phyloP scores from a whole-genome alignment of 2,113 vertebrate genomes.

The Hippocampus comes region DNA sequence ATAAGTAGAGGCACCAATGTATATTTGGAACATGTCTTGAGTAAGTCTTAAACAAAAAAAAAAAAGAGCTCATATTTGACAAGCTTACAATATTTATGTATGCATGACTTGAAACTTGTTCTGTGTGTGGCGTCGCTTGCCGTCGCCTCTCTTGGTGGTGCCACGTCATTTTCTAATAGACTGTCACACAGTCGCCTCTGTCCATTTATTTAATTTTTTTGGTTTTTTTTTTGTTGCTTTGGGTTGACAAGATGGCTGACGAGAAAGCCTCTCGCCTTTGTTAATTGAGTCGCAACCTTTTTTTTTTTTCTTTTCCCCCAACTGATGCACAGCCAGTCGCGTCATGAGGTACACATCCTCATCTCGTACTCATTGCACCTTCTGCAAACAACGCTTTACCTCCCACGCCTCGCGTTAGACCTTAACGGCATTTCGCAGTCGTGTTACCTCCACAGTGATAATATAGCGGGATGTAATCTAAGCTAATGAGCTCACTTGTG shows the following conservation, averaged over 20 bases:
- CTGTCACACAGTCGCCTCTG: constrained; percentile 47
- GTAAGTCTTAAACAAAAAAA: too few relatives aligned
- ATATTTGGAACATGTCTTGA: too few relatives aligned
- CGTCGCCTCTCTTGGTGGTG: constrained; percentile 24
- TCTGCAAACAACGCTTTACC: not conserved
- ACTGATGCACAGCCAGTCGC: too few relatives aligned
- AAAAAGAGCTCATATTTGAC: not conserved
- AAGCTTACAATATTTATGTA: not conserved
- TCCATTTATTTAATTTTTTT: constrained; percentile 30
- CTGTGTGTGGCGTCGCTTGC: constrained; percentile 18
- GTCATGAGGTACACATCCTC: not conserved
- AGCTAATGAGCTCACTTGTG: constrained; percentile 1
- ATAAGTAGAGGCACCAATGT: too few relatives aligned
- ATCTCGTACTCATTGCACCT: not conserved
- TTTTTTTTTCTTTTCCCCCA: too few relatives aligned
- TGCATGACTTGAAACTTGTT: not conserved
- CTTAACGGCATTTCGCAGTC: not conserved
- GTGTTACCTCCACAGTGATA: not conserved
- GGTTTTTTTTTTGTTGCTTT: not conserved
- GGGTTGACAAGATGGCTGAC: not conserved
- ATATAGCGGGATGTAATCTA: not conserved
- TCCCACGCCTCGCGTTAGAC: not conserved
- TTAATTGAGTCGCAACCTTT: not conserved
- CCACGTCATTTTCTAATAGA: constrained; percentile 15
- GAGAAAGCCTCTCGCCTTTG: too few relatives aligned